Conservation (phyloP, 2,888 invertebrate genomes). For the Platynereis dumerilii region DNA sequence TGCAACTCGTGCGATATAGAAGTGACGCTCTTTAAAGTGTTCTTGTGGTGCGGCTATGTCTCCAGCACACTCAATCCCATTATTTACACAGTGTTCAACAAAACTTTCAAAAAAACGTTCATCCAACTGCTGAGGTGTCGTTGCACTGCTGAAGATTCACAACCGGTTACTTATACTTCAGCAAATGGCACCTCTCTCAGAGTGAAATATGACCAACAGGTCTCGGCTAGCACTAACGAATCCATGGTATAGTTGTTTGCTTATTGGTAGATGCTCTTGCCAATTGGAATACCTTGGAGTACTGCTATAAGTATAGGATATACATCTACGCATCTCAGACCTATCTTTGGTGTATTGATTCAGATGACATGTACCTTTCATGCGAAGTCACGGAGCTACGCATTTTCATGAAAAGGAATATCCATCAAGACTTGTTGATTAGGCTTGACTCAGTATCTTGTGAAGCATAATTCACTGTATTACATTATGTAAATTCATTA, state of each 20-base stretch:
- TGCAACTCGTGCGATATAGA: constrained; percentile 76
- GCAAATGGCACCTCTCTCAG: constrained; percentile 18
- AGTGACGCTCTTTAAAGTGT: constrained; percentile 54
- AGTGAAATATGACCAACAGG: constrained; percentile 13
- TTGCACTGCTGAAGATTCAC: constrained; percentile 24
- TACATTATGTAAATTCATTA: too few species aligned
- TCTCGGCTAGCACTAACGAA: constrained; percentile 17
- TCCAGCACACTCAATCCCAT: constrained; percentile 63
- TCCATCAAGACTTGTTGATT: too few species aligned
- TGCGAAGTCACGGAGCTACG: too few species aligned
- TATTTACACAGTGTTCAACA: constrained; percentile 64
- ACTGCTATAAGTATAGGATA: too few species aligned
- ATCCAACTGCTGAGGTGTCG: constrained; percentile 54
- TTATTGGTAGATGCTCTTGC: too few species aligned
- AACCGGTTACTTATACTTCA: neutral
- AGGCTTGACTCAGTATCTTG: too few species aligned
- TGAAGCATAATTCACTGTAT: too few species aligned
- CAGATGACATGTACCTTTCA: too few species aligned
- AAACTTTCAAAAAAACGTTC: constrained; percentile 59
- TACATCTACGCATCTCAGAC: too few species aligned
- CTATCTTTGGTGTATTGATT: too few species aligned
- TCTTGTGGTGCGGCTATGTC: constrained; percentile 61
- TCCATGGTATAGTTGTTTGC: constrained; percentile 21
- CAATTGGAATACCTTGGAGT: too few species aligned
- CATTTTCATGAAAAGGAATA: too few species aligned